A percentile compares a stretch with the other conserved stretches of the same genome.
These are phyloP conservation scores for Drosophila hamatofila DNA, from an alignment of 2,888 invertebrate species.

Conservation along the genomic window DNA sequence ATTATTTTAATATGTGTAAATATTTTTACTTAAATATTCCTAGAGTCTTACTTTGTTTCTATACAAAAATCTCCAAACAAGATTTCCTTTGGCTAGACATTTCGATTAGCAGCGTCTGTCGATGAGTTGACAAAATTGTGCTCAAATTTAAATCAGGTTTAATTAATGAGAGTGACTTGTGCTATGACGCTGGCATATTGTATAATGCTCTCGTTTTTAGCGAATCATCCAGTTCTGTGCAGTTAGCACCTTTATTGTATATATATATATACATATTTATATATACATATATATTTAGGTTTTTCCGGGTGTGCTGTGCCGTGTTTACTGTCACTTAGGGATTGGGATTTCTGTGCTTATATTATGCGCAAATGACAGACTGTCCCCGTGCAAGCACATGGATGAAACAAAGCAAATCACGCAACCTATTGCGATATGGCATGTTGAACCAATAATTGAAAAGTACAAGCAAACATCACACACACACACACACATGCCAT, in stretches of 20 bases:
- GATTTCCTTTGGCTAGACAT: slow-evolving; percentile 7
- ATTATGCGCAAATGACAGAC: slow-evolving; percentile 59
- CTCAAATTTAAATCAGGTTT: slow-evolving; percentile 50
- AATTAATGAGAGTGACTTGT: slow-evolving; percentile 62
- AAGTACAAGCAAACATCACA: slow-evolving; percentile 35
- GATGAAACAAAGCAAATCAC: slow-evolving; percentile 66
- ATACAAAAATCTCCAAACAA: background rate
- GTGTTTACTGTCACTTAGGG: slow-evolving; percentile 61
- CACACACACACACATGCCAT: slow-evolving; percentile 2
- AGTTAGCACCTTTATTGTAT: slow-evolving; percentile 5
- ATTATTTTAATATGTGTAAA: background rate
- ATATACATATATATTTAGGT: background rate
- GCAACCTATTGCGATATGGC: slow-evolving; percentile 49
- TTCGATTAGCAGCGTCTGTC: slow-evolving; percentile 24
- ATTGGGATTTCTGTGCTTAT: slow-evolving; percentile 32
- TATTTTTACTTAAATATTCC: background rate
- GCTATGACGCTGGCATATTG: slow-evolving; percentile 38
- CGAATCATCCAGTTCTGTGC: slow-evolving; percentile 44
- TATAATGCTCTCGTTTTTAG: slow-evolving; percentile 34
- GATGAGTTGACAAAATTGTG: slow-evolving; percentile 49
- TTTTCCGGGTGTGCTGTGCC: slow-evolving; percentile 15
- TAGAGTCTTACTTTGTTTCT: background rate
- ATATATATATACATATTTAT: background rate
- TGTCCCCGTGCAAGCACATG: slow-evolving; percentile 57
- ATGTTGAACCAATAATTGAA: slow-evolving; percentile 68